These are phyloP conservation scores for Drosophila ohnishii DNA, from an alignment of 1,140 invertebrate genomes.

Conservation along the genomic window DNA sequence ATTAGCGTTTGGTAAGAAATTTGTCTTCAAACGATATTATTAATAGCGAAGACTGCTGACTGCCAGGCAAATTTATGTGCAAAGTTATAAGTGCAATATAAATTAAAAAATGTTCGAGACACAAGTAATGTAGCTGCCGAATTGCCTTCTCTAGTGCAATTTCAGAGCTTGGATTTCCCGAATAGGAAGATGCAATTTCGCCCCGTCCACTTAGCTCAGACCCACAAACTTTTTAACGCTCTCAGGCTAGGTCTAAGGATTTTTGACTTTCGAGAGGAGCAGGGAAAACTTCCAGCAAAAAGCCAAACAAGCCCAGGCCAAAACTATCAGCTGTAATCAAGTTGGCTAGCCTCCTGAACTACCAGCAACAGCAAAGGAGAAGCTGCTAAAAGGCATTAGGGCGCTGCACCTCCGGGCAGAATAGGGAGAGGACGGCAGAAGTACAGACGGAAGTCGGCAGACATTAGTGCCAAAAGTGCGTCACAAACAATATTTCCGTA, in stretches of 20 bases:
- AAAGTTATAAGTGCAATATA: conserved; percentile 75
- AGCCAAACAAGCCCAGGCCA: conserved; percentile 35
- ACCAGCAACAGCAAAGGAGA: conserved; percentile 47
- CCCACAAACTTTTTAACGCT: conserved; percentile 26
- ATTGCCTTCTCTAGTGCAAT: conserved; percentile 6
- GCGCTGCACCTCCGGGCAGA: conserved; percentile 45
- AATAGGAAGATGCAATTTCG: conserved; percentile 9
- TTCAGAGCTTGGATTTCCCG: conserved; percentile 7
- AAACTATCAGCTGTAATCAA: conserved; percentile 80
- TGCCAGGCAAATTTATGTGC: conserved; percentile 60
- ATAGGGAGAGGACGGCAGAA: conserved; percentile 22
- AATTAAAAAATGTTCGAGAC: conserved; percentile 55
- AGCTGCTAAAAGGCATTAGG: conserved; percentile 79
- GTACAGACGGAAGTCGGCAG: conserved; percentile 76
- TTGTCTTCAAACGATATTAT: conserved; percentile 68
- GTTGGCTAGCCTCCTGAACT: conserved; percentile 56
- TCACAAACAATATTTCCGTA: conserved; percentile 80
- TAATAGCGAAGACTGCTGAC: conserved; percentile 63
- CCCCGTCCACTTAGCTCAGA: conserved; percentile 3
- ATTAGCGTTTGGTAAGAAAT: conserved; percentile 73
- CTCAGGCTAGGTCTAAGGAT: conserved; percentile 31
- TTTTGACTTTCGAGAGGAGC: conserved; percentile 53
- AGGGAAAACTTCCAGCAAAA: conserved; percentile 37
- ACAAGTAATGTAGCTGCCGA: conserved; percentile 31
- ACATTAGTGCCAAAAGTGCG: conserved; percentile 79